Conservation (phyloP, 1,140 invertebrate genomes). For the Bradysia coprophila region DNA sequence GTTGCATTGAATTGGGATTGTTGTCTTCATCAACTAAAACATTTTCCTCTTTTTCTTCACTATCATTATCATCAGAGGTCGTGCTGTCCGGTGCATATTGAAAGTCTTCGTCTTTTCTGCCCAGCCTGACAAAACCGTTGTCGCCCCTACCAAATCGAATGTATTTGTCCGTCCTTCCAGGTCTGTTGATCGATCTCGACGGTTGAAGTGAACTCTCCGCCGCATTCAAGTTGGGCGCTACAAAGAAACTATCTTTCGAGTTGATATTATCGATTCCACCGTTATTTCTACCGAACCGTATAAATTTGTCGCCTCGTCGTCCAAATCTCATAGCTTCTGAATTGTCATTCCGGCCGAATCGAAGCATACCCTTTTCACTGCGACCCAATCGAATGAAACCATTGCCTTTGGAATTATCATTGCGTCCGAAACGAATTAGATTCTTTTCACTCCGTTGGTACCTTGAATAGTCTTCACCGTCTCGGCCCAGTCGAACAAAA, state of each 20-base stretch:
- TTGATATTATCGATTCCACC: background rate
- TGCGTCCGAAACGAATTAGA: background rate
- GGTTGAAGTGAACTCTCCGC: background rate
- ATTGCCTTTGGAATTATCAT: background rate
- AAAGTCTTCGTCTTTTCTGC: background rate
- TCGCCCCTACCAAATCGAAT: background rate
- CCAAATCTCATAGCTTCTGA: background rate
- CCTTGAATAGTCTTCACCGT: background rate
- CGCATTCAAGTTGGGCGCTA: background rate
- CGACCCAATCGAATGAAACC: background rate
- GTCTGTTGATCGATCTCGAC: background rate
- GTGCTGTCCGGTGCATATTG: background rate
- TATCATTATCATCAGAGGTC: background rate
- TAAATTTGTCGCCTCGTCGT: background rate
- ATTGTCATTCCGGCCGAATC: background rate
- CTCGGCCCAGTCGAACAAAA: background rate
- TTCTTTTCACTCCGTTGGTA: background rate
- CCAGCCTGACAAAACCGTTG: background rate
- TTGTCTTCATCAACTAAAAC: background rate
- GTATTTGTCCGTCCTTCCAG: background rate
- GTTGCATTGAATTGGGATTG: background rate
- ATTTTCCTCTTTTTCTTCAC: background rate
- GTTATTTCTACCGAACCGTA: background rate
- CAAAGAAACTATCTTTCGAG: background rate
- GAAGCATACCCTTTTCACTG: background rate